A percentile compares a stretch with the other conserved stretches of the same genome.
Evolutionary conservation across 2,888 invertebrate species (phyloP).

Genomic region (Clusia tigrina): DNA sequence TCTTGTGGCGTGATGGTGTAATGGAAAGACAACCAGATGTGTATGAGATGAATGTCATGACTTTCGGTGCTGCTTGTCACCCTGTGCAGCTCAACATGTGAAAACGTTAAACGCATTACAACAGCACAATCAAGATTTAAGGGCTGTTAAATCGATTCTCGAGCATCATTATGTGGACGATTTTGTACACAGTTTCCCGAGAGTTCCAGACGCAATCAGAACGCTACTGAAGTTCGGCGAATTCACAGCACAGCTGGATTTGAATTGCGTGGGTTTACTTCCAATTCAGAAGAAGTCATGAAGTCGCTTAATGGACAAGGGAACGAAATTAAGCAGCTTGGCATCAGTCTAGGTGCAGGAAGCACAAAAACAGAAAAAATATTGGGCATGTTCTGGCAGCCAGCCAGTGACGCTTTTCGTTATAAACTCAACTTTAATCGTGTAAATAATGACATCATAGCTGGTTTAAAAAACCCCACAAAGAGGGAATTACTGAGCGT

Average conservation of each 20-base stretch:
- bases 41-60: slow-evolving; percentile 26
- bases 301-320: background rate
- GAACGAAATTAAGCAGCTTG: background rate
- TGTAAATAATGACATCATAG: background rate
- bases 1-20: slow-evolving; percentile 11
- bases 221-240: slow-evolving; percentile 9
- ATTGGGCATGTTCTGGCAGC: slow-evolving; percentile 37
- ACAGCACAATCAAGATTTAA: slow-evolving; percentile 11
- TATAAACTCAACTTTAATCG: slow-evolving; percentile 21
- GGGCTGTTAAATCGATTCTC: slow-evolving; percentile 28
- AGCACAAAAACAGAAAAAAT: slow-evolving; percentile 18
- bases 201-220: background rate
- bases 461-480: background rate
- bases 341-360: too few relatives aligned
- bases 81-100: slow-evolving; percentile 36
- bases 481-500: background rate
- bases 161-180: slow-evolving; percentile 32
- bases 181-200: slow-evolving; percentile 26
- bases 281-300: slow-evolving; percentile 15
- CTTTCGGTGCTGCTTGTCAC: slow-evolving; percentile 40
- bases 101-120: slow-evolving; percentile 32
- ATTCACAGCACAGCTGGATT: slow-evolving; percentile 21
- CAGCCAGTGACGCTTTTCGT: slow-evolving; percentile 29
- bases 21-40: background rate
- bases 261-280: slow-evolving; percentile 21